These are phyloP conservation scores for Embiotoca jacksoni DNA, from an alignment of 2,113 vertebrate genomes.

Conservation along the genomic window DNA sequence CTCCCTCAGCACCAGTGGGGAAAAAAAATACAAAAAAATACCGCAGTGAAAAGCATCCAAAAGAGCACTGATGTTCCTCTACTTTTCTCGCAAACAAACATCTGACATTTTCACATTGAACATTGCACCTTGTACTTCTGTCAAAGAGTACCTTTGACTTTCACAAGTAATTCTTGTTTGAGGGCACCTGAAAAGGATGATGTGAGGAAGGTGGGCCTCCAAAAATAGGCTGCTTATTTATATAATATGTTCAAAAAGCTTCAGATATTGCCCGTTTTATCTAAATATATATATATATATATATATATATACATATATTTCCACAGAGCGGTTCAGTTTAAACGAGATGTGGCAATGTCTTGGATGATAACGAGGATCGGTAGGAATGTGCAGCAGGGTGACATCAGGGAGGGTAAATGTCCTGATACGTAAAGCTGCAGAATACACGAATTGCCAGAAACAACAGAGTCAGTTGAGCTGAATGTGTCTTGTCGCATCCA, in stretches of 20 bases:
- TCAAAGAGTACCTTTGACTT: slow-evolving; percentile 71
- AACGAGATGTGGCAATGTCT: slow-evolving; percentile 53
- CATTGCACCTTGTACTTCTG: slow-evolving; percentile 61
- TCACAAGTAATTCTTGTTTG: slow-evolving; percentile 59
- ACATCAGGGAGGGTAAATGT: slow-evolving; percentile 36
- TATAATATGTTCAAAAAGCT: slow-evolving; percentile 62
- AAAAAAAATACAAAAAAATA: slow-evolving; percentile 19
- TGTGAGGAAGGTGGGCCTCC: slow-evolving; percentile 46
- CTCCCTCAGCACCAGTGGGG: slow-evolving; percentile 26
- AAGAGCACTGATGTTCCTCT: slow-evolving; percentile 48
- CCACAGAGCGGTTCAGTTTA: slow-evolving; percentile 40
- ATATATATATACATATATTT: slow-evolving; percentile 34
- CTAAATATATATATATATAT: slow-evolving; percentile 54
- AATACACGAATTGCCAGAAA: slow-evolving; percentile 13
- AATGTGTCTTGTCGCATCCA: slow-evolving; percentile 14
- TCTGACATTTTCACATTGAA: slow-evolving; percentile 60
- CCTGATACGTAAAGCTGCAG: slow-evolving; percentile 11
- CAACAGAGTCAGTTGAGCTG: slow-evolving; percentile 9
- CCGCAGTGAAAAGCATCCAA: slow-evolving; percentile 27
- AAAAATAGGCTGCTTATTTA: slow-evolving; percentile 73
- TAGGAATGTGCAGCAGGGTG: slow-evolving; percentile 15
- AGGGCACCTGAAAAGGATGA: slow-evolving; percentile 62
- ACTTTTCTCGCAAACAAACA: slow-evolving; percentile 42
- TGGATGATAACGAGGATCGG: slow-evolving; percentile 18
- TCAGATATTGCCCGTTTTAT: slow-evolving; percentile 46